These are phyloP conservation scores for Zaprionus africanus DNA, from an alignment of 1,140 invertebrate genomes.

Conservation along the genomic window DNA sequence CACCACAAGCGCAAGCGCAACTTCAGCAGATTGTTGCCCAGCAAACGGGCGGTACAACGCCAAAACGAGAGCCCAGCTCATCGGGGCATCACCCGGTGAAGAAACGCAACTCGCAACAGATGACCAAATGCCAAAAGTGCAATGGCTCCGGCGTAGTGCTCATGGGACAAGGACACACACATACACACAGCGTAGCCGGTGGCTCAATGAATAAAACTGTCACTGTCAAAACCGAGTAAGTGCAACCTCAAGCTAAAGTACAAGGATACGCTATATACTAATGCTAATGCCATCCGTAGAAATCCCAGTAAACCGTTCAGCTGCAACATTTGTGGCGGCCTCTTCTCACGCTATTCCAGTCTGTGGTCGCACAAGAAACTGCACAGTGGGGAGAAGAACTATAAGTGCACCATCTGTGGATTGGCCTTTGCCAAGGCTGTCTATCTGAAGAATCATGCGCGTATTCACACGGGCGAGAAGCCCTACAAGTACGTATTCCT, in stretches of 20 bases:
- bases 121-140: conserved; percentile 94
- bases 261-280: conserved; percentile 32
- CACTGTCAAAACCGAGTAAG: conserved; percentile 80
- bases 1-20: conserved; percentile 75
- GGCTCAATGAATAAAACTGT: conserved; percentile 62
- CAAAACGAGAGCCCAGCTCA: conserved; percentile 59
- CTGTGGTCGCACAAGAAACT: conserved; percentile 94
- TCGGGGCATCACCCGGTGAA: conserved; percentile 91
- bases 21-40: conserved; percentile 73
- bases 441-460: conserved; percentile 95
- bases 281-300: conserved; percentile 49
- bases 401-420: conserved; percentile 96
- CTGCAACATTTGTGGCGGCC: conserved; percentile 93
- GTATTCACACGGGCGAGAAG: conserved; percentile 93
- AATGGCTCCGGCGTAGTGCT: conserved; percentile 94
- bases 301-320: conserved; percentile 90
- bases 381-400: conserved; percentile 94
- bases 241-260: conserved; percentile 22
- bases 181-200: conserved; percentile 45
- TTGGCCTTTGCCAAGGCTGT: conserved; percentile 96
- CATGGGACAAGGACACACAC: conserved; percentile 86
- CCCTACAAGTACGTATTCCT: conserved; percentile 88
- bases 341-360: conserved; percentile 92
- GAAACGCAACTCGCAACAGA: conserved; percentile 91
- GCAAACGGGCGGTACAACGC: conserved; percentile 69